phyloP scores from a whole-genome alignment of 2,113 vertebrate species.

The Mixornis gularis region DNA sequence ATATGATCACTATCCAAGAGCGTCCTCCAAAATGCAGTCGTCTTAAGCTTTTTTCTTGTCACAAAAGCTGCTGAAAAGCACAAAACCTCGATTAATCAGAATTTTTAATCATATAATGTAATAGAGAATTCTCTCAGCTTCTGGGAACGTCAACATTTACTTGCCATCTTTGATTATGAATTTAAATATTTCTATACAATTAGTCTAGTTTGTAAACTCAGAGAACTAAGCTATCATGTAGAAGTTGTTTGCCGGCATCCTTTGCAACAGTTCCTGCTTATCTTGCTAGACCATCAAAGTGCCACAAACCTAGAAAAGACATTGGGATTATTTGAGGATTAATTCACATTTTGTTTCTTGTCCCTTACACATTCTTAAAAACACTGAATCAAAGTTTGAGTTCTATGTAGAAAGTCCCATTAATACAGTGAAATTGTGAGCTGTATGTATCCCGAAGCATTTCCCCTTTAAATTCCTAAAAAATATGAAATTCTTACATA shows the following conservation, averaged over 20 bases:
- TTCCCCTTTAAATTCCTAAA: background rate
- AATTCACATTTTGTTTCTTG: background rate
- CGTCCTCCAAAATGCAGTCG: background rate
- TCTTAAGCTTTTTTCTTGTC: background rate
- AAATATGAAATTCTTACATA: background rate
- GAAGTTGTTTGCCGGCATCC: background rate
- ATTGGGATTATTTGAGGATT: background rate
- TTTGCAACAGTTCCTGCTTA: background rate
- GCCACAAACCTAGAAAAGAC: background rate
- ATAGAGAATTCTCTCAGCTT: background rate
- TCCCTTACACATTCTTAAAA: background rate
- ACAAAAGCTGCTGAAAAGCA: background rate
- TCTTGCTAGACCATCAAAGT: background rate
- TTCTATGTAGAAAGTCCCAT: background rate
- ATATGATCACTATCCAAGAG: background rate
- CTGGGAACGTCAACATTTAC: background rate
- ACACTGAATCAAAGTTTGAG: background rate
- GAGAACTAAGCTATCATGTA: fast-evolving
- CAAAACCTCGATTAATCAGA: background rate
- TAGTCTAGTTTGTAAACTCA: background rate
- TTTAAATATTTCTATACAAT: background rate
- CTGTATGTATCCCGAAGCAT: background rate
- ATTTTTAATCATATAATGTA: background rate
- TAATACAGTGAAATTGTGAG: background rate
- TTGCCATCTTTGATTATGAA: background rate